phyloP scores from a whole-genome alignment of 2,888 invertebrate genomes.

The Liopterus haemorrhoidalis region DNA sequence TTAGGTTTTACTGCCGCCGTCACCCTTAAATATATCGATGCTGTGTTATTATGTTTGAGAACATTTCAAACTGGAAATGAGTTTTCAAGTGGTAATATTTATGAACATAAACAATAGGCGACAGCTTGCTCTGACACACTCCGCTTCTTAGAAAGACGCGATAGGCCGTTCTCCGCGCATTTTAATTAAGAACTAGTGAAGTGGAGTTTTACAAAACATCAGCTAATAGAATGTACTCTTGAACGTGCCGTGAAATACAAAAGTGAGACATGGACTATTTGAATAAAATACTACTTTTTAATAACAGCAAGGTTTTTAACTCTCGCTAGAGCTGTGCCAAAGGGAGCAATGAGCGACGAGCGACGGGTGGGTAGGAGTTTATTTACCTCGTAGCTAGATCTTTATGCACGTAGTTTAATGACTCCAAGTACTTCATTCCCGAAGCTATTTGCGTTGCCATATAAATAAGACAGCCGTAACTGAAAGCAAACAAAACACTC shows the following conservation, averaged over 20 bases:
- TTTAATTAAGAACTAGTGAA: slow-evolving; percentile 32
- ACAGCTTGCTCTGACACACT: slow-evolving; percentile 31
- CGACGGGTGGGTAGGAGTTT: neutral
- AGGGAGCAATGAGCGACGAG: slow-evolving; percentile 20
- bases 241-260: slow-evolving; percentile 35
- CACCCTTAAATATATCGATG: too few species aligned
- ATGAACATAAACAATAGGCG: slow-evolving; percentile 35
- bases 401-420: slow-evolving; percentile 76
- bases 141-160: neutral
- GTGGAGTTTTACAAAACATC: slow-evolving; percentile 23
- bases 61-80: slow-evolving; percentile 19
- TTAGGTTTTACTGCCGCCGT: too few species aligned
- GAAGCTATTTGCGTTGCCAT: slow-evolving; percentile 85
- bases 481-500: slow-evolving; percentile 44
- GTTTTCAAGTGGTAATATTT: slow-evolving; percentile 33
- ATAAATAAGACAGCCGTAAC: slow-evolving; percentile 77
- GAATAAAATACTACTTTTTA: slow-evolving; percentile 30
- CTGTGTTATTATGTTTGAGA: neutral
- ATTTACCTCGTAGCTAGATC: slow-evolving; percentile 77
- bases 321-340: neutral
- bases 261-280: slow-evolving; percentile 32
- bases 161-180: slow-evolving; percentile 24
- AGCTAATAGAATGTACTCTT: slow-evolving; percentile 33
- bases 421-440: slow-evolving; percentile 86
- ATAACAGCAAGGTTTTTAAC: too few species aligned